These are phyloP conservation scores for Drosophila nigricruria DNA, from an alignment of 2,888 invertebrate genomes.

Conservation along the genomic window DNA sequence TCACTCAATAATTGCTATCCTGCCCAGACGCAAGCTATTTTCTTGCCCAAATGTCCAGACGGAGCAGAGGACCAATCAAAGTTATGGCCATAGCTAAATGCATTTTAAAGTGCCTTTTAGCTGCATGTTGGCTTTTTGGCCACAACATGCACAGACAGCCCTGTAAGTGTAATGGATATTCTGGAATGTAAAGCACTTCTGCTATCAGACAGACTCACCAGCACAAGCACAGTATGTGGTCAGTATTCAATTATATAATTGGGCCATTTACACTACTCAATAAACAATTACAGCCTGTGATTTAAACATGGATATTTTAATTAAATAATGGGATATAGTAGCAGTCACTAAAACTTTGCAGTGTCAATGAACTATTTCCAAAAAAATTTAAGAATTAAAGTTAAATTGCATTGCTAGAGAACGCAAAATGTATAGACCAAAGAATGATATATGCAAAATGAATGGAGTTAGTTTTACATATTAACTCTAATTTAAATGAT, in stretches of 20 bases:
- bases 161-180: background rate
- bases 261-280: background rate
- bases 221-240: background rate
- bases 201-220: background rate
- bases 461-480: background rate
- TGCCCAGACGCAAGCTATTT: conserved; percentile 11
- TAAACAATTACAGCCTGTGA: background rate
- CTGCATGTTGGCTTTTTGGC: conserved; percentile 15
- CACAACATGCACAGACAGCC: conserved; percentile 8
- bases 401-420: background rate
- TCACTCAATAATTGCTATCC: conserved; percentile 40
- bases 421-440: background rate
- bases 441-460: background rate
- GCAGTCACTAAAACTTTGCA: too few species aligned
- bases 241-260: conserved; percentile 9
- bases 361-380: background rate
- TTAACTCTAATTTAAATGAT: background rate
- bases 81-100: background rate
- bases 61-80: conserved; percentile 5
- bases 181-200: background rate
- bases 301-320: background rate
- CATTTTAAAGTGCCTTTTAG: conserved; percentile 11
- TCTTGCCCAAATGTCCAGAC: conserved; percentile 18
- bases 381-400: background rate
- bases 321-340: too few species aligned